Conservation (phyloP, 1,140 invertebrate genomes). For the Littorina saxatilis region DNA sequence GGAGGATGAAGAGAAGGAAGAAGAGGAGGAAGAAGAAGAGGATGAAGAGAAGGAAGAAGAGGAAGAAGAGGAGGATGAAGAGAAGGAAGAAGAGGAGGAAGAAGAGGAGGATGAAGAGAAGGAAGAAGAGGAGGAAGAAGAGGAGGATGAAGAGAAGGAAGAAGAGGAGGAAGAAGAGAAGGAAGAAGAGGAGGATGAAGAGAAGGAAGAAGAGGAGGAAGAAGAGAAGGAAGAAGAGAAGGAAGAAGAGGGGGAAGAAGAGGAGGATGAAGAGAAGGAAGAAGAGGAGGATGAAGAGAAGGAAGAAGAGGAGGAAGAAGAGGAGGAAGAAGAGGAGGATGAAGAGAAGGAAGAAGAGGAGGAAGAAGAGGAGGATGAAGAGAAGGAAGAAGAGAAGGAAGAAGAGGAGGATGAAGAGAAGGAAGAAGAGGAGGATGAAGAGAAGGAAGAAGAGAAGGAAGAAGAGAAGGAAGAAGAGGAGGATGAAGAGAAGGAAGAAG, state of each 20-base stretch:
- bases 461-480: too few species aligned
- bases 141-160: not conserved
- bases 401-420: too few species aligned
- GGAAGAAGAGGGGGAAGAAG: not conserved
- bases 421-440: too few species aligned
- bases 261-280: too few species aligned
- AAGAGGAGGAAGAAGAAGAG: not conserved
- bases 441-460: too few species aligned
- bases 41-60: not conserved
- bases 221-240: not conserved
- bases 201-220: not conserved
- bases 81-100: not conserved
- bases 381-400: not conserved
- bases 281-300: too few species aligned
- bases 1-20: not conserved
- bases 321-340: not conserved
- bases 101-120: not conserved
- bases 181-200: not conserved
- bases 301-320: not conserved
- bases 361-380: not conserved
- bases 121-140: not conserved
- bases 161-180: not conserved
- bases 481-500: too few species aligned
- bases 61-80: not conserved
- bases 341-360: not conserved